Conservation (phyloP, 2,113 vertebrate genomes). For the Nipponia nippon region DNA sequence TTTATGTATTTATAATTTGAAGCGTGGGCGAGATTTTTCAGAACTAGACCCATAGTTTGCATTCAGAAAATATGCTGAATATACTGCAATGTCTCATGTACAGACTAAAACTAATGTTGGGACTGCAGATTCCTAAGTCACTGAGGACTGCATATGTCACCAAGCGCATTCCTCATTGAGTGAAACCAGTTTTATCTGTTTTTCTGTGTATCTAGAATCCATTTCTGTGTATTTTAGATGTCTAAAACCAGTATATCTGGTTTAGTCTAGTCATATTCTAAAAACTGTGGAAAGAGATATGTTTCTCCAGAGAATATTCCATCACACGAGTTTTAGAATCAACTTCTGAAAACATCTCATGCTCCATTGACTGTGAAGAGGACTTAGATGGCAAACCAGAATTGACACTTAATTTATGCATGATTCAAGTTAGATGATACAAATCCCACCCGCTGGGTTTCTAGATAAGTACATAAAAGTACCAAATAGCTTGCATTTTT, state of each 20-base stretch:
- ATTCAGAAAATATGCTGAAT: background rate
- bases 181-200: background rate
- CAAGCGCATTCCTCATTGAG: background rate
- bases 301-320: background rate
- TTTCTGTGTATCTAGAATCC: background rate
- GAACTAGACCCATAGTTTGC: background rate
- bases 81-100: background rate
- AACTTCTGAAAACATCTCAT: background rate
- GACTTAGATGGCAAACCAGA: background rate
- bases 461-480: background rate
- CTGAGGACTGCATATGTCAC: background rate
- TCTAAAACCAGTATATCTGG: background rate
- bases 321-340: background rate
- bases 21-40: background rate
- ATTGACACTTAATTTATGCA: background rate
- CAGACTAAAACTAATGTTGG: background rate
- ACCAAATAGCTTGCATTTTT: background rate
- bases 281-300: background rate
- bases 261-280: background rate
- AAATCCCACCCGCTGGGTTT: background rate
- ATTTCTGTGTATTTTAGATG: background rate
- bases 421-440: background rate
- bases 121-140: background rate
- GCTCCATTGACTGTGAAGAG: background rate
- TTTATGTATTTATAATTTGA: background rate